These are phyloP conservation scores for Alosa alosa DNA, from an alignment of 2,113 vertebrate species.

Conservation along the genomic window DNA sequence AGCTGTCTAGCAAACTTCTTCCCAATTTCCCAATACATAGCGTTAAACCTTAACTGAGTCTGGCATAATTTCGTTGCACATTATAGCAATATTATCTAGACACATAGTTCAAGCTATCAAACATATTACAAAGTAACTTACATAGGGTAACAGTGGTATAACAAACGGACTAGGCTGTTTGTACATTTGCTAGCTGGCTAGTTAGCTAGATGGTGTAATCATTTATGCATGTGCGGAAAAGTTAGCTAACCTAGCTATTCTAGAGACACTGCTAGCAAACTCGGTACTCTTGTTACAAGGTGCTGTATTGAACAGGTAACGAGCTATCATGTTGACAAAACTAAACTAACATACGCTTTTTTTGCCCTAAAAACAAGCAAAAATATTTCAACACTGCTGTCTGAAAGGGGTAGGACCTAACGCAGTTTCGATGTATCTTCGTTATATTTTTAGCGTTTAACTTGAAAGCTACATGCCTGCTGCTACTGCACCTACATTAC, in stretches of 20 bases:
- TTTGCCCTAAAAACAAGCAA: background rate
- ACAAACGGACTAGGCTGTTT: background rate
- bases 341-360: background rate
- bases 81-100: too few relatives aligned
- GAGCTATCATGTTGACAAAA: background rate
- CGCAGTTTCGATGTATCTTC: too few relatives aligned
- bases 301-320: background rate
- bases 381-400: background rate
- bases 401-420: background rate
- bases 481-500: background rate
- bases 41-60: too few relatives aligned
- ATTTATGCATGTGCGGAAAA: background rate
- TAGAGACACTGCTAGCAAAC: background rate
- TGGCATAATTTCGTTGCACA: too few relatives aligned
- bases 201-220: background rate
- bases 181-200: background rate
- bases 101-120: background rate
- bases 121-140: background rate
- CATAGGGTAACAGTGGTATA: background rate
- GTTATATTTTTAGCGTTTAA: background rate
- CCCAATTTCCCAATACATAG: too few relatives aligned
- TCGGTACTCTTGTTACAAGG: background rate
- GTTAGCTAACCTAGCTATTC: background rate
- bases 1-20: background rate
- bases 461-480: background rate